Evolutionary conservation across 2,888 invertebrate genomes (phyloP).

Genomic region (Morpho deidamia): DNA sequence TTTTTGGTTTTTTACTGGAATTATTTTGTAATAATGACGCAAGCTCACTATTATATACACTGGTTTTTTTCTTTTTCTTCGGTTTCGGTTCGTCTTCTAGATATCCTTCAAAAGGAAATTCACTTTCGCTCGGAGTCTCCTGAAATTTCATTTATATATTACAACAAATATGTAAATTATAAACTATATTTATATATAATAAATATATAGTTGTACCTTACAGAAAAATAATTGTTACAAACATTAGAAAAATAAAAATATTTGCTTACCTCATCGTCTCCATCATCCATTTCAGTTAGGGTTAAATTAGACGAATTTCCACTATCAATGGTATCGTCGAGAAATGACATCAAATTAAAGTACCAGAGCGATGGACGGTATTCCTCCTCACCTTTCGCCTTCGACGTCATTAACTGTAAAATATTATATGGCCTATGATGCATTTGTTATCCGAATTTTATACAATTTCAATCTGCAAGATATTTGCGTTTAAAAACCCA

Average conservation of each 20-base stretch:
- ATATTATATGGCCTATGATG: background rate
- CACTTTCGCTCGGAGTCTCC: background rate
- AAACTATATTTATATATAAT: no score
- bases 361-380: slow-evolving; percentile 35
- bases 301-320: no score
- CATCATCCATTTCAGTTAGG: no score
- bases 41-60: no score
- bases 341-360: slow-evolving; percentile 26
- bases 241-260: background rate
- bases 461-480: no score
- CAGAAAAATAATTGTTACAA: no score
- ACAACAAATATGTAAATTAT: no score
- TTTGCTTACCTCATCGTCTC: background rate
- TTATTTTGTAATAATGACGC: no score
- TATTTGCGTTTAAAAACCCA: no score
- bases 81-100: slow-evolving; percentile 4
- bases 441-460: no score
- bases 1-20: background rate
- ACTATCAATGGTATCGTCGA: background rate
- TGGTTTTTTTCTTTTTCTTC: slow-evolving; percentile 1
- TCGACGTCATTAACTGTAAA: slow-evolving; percentile 23
- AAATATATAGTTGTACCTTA: no score
- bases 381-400: slow-evolving; percentile 5
- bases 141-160: background rate
- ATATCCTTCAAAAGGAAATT: background rate